phyloP scores from a whole-genome alignment of 2,888 invertebrate genomes.

The Chydorus sphaericus region DNA sequence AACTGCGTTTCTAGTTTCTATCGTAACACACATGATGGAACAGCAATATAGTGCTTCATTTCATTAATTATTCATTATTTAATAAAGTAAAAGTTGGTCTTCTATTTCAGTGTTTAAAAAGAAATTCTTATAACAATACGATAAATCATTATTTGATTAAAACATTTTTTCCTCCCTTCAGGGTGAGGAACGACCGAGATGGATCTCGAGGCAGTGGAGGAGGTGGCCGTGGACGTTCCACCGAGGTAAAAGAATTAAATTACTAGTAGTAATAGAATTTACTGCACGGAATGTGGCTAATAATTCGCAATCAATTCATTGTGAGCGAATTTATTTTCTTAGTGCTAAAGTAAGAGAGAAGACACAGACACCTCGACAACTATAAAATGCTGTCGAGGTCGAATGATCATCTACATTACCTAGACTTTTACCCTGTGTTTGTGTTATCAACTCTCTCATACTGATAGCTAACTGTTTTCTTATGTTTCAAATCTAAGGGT shows the following conservation, averaged over 20 bases:
- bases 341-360: background rate
- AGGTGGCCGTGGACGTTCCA: background rate
- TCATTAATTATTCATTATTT: no score
- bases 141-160: no score
- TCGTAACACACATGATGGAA: no score
- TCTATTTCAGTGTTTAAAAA: background rate
- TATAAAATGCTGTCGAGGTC: background rate
- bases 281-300: no score
- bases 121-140: background rate
- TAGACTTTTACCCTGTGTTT: background rate
- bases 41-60: no score
- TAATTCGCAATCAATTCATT: background rate
- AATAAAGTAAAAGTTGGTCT: no score
- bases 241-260: constrained; percentile 1
- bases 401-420: background rate
- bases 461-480: background rate
- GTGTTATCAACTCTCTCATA: background rate
- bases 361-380: background rate
- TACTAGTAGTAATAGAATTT: background rate
- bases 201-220: background rate
- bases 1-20: no score
- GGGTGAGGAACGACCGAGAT: constrained; percentile 3
- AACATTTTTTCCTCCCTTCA: background rate
- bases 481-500: no score
- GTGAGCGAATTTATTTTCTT: background rate